These are phyloP conservation scores for Azemiops feae DNA, from an alignment of 2,113 vertebrate genomes.

Conservation along the genomic window DNA sequence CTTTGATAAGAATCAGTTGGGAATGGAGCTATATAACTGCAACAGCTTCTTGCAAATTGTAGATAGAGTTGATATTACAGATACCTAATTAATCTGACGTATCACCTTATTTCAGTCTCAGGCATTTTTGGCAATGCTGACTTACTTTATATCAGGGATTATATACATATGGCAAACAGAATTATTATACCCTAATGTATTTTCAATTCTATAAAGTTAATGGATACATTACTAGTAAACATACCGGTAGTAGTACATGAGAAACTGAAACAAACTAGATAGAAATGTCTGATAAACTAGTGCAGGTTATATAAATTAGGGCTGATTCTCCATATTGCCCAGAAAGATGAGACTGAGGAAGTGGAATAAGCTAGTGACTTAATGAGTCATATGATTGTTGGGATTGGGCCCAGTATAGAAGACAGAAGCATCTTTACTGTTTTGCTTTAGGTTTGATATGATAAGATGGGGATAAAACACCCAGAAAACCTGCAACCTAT, in stretches of 20 bases:
- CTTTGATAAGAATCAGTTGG: conserved; percentile 34
- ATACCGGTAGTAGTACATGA: neutral
- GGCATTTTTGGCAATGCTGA: conserved; percentile 15
- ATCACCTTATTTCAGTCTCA: conserved; percentile 12
- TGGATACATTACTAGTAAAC: conserved; percentile 1
- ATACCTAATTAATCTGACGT: conserved; percentile 11
- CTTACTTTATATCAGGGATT: conserved; percentile 19
- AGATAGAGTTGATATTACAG: conserved; percentile 43
- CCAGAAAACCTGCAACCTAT: neutral
- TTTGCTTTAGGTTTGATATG: neutral
- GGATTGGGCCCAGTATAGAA: neutral
- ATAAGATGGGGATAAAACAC: neutral
- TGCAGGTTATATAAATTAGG: neutral
- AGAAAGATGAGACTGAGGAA: neutral
- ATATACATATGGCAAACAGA: neutral
- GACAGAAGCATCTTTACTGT: neutral
- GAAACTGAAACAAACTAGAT: neutral
- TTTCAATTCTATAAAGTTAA: conserved; percentile 5
- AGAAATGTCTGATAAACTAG: neutral
- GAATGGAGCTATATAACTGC: neutral
- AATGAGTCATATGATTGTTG: neutral
- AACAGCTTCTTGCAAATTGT: conserved; percentile 8
- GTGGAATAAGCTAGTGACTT: neutral
- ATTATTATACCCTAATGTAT: conserved; percentile 9
- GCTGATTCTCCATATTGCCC: neutral